Evolutionary conservation across 1,140 invertebrate genomes (phyloP), one percentile per base, ranked within the genome.

Genomic region (Adelges cooleyi): DNA sequence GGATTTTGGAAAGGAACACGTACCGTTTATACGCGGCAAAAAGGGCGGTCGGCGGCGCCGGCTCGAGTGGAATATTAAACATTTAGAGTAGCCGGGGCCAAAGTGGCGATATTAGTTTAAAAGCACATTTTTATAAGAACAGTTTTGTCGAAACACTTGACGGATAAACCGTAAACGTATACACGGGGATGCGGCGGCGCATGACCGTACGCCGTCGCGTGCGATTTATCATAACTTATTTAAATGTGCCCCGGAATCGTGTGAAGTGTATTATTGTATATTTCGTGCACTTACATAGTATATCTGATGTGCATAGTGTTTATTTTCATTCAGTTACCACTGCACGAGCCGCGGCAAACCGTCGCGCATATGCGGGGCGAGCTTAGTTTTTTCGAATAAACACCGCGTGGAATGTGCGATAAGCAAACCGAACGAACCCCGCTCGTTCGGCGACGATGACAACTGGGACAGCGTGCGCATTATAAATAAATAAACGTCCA

Each of bases 341-440:
- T 56, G 22, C 23, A 42, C 36, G 38, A 27, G 36, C 36, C 23
- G n/a, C 36, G 27, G 42, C 38, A 40, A 25, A 40, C 18, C 9
- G 23, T 10, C 25, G n/a, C 23, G 22, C 22, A 42, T 17, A 25
- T 56, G n/a, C n/a, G 22, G 22, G 22, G 20, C 13, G 36, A 56
- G 53, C 53, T 40, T 56, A 56, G 22, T 17, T n/a, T n/a, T 38
- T 48, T 42, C 23, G 36, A 56, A 56, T 56, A 56, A 56, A 56
- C 53, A 56, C 36, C 38, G 53, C 36, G 20, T 56, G 53, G 53
- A 42, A 40, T 56, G 15, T 22, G 36, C 53, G 36, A 56, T 56
- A 56, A 56, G 53, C 23, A 33, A 33, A 33, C 29, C 29, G 29
- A 33, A 11, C 29, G 29, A 11, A 6, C 5, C 11, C 29, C 11